A percentile compares a stretch with the other conserved stretches of the same genome.
Evolutionary conservation across 2,888 invertebrate species (phyloP).

Genomic region (Platynereis dumerilii): DNA sequence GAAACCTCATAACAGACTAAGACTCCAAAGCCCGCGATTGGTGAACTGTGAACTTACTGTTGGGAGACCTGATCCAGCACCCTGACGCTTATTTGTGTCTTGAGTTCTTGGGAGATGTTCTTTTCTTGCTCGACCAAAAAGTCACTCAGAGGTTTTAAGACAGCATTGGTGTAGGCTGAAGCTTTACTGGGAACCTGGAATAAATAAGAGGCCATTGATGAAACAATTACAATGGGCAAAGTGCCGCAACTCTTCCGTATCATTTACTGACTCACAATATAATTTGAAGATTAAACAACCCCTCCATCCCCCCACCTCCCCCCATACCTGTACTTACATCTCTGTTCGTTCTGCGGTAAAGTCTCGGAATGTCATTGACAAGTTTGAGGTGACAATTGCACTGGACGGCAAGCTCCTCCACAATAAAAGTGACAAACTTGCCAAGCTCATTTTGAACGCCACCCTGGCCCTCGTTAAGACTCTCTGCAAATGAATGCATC

Average conservation of each 20-base stretch:
- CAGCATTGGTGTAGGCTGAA: conserved; percentile 50
- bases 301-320: background rate
- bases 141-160: conserved; percentile 49
- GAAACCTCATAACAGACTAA: too few relatives aligned
- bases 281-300: background rate
- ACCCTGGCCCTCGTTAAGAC: conserved; percentile 38
- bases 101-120: conserved; percentile 34
- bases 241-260: background rate
- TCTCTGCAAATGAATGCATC: conserved; percentile 20
- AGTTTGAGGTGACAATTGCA: conserved; percentile 58
- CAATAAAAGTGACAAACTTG: conserved; percentile 48
- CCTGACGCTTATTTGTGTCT: background rate
- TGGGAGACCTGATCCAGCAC: conserved; percentile 15
- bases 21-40: too few relatives aligned
- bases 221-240: background rate
- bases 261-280: too few relatives aligned
- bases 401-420: conserved; percentile 52
- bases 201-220: too few relatives aligned
- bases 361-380: conserved; percentile 89
- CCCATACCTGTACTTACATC: conserved; percentile 64
- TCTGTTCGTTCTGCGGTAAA: conserved; percentile 90
- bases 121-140: conserved; percentile 50
- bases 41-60: conserved; percentile 17
- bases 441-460: conserved; percentile 43
- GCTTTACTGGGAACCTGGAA: conserved; percentile 55